Evolutionary conservation across 2,888 invertebrate species (phyloP).

Genomic region (Sturmia bella): DNA sequence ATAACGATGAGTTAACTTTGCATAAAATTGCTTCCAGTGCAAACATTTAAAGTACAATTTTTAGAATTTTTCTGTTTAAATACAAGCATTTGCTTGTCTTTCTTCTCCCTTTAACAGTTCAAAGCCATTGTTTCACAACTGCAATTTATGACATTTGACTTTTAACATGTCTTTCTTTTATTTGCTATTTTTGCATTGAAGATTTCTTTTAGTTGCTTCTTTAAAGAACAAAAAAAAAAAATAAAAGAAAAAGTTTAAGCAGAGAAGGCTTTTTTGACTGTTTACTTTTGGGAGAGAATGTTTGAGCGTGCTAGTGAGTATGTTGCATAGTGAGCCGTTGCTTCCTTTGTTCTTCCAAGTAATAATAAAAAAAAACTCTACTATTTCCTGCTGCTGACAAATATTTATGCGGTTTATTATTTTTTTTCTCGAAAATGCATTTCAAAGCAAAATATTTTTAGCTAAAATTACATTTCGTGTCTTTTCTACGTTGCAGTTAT

Average conservation of each 20-base stretch:
- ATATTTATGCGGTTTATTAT: conserved; percentile 14
- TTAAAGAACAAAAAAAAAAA: not conserved
- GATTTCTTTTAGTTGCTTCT: not conserved
- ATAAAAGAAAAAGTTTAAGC: not conserved
- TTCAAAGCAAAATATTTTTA: conserved; percentile 3
- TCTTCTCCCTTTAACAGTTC: not conserved
- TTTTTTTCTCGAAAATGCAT: not conserved
- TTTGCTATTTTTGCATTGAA: not conserved
- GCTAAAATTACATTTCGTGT: no score
- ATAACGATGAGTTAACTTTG: no score
- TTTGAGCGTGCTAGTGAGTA: not conserved
- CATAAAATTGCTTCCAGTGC: no score
- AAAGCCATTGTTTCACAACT: not conserved
- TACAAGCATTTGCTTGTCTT: not conserved
- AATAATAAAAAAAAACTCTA: no score
- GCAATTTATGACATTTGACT: not conserved
- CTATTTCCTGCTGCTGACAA: conserved; percentile 38
- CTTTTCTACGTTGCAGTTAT: no score
- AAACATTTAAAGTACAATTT: no score
- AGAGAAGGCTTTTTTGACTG: no score
- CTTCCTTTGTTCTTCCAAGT: not conserved
- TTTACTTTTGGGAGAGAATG: not conserved
- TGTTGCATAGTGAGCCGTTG: no score
- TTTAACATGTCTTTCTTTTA: not conserved
- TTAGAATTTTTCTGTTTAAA: not conserved